Evolutionary conservation across 2,113 vertebrate species (phyloP), one percentile per base, ranked within the genome.

Genomic region (Hippocampus abdominalis): DNA sequence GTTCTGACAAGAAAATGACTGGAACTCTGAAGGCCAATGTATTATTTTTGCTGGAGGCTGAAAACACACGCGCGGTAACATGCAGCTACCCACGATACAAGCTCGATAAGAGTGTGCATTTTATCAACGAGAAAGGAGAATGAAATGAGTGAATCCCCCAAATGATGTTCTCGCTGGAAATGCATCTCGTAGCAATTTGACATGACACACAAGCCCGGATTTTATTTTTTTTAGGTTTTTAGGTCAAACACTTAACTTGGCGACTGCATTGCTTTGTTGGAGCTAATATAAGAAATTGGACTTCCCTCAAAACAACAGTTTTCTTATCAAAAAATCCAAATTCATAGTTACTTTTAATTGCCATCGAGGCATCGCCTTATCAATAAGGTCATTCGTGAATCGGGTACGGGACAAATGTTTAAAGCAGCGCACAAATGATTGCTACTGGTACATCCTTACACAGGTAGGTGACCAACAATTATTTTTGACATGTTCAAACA

Each of bases 331-430:
- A 49, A 44, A 44, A 11, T 44, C 10, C 51, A n/a, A n/a, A 21
- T 53, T 6, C 18, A 57, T 57, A 3, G 25, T 9, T n/a, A 11
- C 2, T 12, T 56, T 23, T 20, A 39, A 64, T 44, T 8, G 20
- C 44, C 73, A 18, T 64, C 64, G 64, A 72, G 21, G 29, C n/a
- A 71, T 51, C 23, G 13, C 8, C 27, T 46, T 25, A 1, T 49
- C 21, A 20, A 21, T 49, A 8, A 6, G 7, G 27, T 70, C 23
- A 80, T 72, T 70, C 62, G 75, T 72, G 64, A 53, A 62, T 20
- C 23, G 44, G 42, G 46, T 69, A 74, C 4, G 49, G 10, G 44
- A 36, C 56, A 48, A 66, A 63, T 53, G 46, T 23, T 53, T 49
- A 36, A 64, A 66, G 42, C 15, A 53, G 36, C 12, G 11, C 4